Base-by-base conservation (phyloP, 2,888 invertebrate species). In the Acleris sparsana region DNA sequence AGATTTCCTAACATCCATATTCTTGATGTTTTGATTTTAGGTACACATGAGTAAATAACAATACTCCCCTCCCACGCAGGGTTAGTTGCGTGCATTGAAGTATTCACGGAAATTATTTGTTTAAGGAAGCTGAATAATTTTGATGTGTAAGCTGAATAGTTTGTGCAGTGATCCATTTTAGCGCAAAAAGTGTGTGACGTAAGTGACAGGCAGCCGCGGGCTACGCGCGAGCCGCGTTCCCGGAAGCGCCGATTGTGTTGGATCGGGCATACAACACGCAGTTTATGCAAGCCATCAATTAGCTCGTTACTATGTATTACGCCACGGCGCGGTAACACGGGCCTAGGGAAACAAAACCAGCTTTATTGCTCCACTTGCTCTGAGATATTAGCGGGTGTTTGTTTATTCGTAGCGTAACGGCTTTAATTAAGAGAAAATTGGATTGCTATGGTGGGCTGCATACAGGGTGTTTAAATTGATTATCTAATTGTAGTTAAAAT, bases 201-300 rank as follows among this genome's bases (percentile, higher is more conserved):
- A 77, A 80, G 64, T 53, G 48, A 18, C 20, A 70, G 69, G 71
- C 62, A 71, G 74, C 69, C 69, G 74, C 73, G 65, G 71, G 65
- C 63, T 68, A 62, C 53, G 58, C 62, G 75, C 78, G 78, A 77
- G 70, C 70, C 79, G 82, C 82, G 76, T 16, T 87, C 87, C 88
- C 82, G 90, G 91, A 90, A 91, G 86, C 76, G 44, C 68, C 70
- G 80, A 82, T 84, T 84, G 80, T 84, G 75, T 82, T 77, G 78
- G 78, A 84, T 82, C 80, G 72, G 76, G 73, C 72, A 57, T 73
- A 75, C 77, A 80, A 78, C 80, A 81, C 79, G 75, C 72, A 78
- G 72, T 88, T 91, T 90, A 89, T 86, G 90, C 88, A 90, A 91
- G 86, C 83, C 83, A 89, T 89, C 84, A 87, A 90, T 89, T 90